Evolutionary conservation across 2,797 vertebrate species (phyloP), one percentile per base, ranked within the genome.

Genomic region (Carcharodon carcharias): DNA sequence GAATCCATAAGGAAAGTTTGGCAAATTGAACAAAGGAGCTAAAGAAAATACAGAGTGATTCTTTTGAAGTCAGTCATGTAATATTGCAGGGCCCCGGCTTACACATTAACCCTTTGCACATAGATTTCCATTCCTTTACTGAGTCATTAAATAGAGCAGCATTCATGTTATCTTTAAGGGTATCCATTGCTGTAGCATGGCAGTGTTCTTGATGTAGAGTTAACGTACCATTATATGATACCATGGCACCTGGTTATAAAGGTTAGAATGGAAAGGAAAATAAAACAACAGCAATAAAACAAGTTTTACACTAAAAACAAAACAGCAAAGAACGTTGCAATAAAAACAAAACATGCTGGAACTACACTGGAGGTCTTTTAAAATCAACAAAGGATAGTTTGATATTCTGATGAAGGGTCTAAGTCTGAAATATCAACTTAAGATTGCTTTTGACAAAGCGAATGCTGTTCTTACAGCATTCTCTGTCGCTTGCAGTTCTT

Each of bases 21-120:
- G 65, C 93, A 95, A 71, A 94, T 94, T 94, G 63, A 94, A 94
- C 93, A 95, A 95, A 95, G 65, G 40, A 95, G 65, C 26, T 28
- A 54, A 95, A 71, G 65, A 95, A 95, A 95, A 95, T 94, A 94
- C 40, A 12, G 65, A 95, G 14, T 71, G 45, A 50, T 71, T 69
- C 67, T 95, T 94, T 94, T 65, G 92, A 67, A 94, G 92, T 67
- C 65, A 69, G n/a, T 28, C 45, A 45, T 28, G 67, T 95, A 73
- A 95, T 95, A 14, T 45, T 71, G 45, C 67, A 50, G 23, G 63
- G 6, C 11, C 5, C 93, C 35, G 67, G 93, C 50, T 94, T 95
- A 69, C 65, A 95, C 1, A 95, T 95, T 95, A 95, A 95, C 93
- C 40, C 93, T 71, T 54, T 95, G 23, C 11, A 50, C 45, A 50